Conservation (phyloP, 37 sponge, comb jelly and placozoan genomes). For the Halisarca cf. caerulea region DNA sequence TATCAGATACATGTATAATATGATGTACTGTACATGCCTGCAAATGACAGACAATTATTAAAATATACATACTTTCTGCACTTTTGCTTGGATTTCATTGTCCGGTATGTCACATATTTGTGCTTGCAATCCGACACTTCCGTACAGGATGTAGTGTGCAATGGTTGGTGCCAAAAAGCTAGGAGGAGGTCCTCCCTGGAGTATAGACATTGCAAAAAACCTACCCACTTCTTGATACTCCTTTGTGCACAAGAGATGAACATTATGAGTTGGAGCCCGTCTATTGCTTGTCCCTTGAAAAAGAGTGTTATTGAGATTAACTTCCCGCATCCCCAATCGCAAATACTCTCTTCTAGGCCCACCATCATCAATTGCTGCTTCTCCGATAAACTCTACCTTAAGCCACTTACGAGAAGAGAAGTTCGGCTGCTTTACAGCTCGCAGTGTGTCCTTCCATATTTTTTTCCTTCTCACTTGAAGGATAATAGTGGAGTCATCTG, state of each 20-base stretch:
- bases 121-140: too few species aligned
- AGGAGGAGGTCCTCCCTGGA: not conserved
- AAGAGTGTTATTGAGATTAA: not conserved
- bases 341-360: not conserved
- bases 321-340: not conserved
- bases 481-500: not conserved
- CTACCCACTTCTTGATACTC: not conserved
- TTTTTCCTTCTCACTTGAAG: not conserved
- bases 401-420: not conserved
- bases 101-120: not conserved
- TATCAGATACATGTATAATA: too few species aligned
- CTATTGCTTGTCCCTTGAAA: not conserved
- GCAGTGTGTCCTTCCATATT: not conserved
- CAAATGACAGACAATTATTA: too few species aligned
- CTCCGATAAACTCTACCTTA: slow-evolving; percentile 1
- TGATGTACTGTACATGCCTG: too few species aligned
- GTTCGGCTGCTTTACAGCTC: not conserved
- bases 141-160: not conserved
- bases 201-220: not conserved
- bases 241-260: not conserved
- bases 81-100: not conserved
- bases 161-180: not conserved
- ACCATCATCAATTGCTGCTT: slow-evolving; percentile 13
- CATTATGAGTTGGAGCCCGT: not conserved
- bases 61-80: not conserved